Evolutionary conservation across 1,140 invertebrate genomes (phyloP).

Genomic region (Apolygus lucorum): DNA sequence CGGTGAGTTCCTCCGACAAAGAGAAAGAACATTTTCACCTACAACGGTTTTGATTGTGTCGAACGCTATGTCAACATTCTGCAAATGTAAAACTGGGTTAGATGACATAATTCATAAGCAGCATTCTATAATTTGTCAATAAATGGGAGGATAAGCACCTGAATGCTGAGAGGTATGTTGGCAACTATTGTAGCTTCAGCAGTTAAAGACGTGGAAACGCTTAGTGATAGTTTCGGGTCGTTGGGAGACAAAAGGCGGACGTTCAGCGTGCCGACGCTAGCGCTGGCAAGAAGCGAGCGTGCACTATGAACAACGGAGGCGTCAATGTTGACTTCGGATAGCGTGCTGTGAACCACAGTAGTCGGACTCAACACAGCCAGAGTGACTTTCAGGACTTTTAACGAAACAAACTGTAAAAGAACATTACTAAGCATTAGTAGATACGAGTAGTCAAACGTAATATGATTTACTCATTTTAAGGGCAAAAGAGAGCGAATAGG

Average conservation of each 20-base stretch:
- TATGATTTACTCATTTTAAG: too few relatives aligned
- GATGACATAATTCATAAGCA: background rate
- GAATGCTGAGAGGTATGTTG: slow-evolving; percentile 64
- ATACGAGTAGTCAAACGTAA: too few relatives aligned
- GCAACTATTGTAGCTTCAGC: slow-evolving; percentile 64
- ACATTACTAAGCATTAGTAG: too few relatives aligned
- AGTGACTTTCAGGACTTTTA: slow-evolving; percentile 23
- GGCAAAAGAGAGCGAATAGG: too few relatives aligned
- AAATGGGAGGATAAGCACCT: slow-evolving; percentile 45
- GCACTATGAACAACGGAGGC: slow-evolving; percentile 63
- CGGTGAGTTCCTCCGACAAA: background rate
- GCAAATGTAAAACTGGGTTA: background rate
- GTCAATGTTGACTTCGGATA: slow-evolving; percentile 66
- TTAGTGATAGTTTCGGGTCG: slow-evolving; percentile 45
- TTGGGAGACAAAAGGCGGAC: slow-evolving; percentile 42
- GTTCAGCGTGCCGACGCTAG: slow-evolving; percentile 32
- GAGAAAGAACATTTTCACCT: slow-evolving; percentile 10
- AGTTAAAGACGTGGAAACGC: slow-evolving; percentile 61
- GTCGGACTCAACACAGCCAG: slow-evolving; percentile 15
- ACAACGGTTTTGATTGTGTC: slow-evolving; percentile 10
- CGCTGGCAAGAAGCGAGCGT: slow-evolving; percentile 56
- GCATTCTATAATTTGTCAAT: background rate
- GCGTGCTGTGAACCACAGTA: slow-evolving; percentile 53
- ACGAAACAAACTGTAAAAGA: slow-evolving; percentile 25
- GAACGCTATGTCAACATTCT: slow-evolving; percentile 11